Conservation (phyloP, 2,797 vertebrate species). For the Tapera naevia region DNA sequence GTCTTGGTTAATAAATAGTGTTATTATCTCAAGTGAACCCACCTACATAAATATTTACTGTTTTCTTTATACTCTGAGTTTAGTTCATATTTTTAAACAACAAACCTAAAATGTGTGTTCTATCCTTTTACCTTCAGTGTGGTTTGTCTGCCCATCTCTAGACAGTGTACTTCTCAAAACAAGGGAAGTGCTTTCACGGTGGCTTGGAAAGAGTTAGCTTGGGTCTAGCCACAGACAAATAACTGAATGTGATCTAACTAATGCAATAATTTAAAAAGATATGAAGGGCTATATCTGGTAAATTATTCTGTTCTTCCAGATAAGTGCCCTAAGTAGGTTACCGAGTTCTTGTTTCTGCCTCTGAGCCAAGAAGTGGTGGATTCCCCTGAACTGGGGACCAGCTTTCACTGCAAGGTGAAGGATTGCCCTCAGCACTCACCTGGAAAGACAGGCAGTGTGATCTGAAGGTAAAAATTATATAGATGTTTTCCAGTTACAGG, state of each 20-base stretch:
- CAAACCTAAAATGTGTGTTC: neutral
- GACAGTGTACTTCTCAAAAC: neutral
- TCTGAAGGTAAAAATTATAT: neutral
- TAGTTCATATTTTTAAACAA: conserved; percentile 15
- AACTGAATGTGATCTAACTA: neutral
- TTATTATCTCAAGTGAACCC: neutral
- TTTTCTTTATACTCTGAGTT: neutral
- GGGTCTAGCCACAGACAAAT: neutral
- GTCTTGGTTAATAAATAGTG: neutral
- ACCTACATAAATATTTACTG: conserved; percentile 12
- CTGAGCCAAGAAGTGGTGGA: neutral
- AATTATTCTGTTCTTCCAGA: neutral
- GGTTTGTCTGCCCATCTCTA: neutral
- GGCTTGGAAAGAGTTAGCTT: neutral
- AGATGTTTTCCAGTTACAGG: neutral
- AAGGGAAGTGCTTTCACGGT: neutral
- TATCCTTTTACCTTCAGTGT: neutral
- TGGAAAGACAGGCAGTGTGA: neutral
- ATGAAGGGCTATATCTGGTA: neutral
- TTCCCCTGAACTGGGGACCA: neutral
- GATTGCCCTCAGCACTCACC: neutral
- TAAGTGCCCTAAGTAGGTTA: neutral
- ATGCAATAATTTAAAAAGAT: neutral
- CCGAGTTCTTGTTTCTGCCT: neutral
- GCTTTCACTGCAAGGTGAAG: neutral